Conservation (phyloP, 2,888 invertebrate species). For the Exephanes ischioxanthus region DNA sequence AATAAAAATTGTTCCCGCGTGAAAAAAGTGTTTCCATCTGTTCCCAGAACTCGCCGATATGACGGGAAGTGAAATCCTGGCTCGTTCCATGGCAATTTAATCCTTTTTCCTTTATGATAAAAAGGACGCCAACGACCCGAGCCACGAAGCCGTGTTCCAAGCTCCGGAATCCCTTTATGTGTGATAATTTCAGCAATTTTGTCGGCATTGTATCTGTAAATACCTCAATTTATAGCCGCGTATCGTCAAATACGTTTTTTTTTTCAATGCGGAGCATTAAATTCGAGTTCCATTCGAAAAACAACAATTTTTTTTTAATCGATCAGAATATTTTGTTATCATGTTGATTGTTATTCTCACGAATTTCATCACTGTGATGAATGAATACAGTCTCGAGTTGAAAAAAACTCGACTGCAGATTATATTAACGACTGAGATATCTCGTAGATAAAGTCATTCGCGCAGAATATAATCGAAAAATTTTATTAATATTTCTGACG, state of each 20-base stretch:
- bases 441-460: too few relatives aligned
- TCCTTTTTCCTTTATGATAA: not conserved
- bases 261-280: not conserved
- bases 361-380: not conserved
- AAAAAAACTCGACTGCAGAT: constrained; percentile 1
- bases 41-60: not conserved
- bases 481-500: too few relatives aligned
- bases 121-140: not conserved
- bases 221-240: not conserved
- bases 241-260: not conserved
- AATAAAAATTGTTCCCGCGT: not conserved
- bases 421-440: too few relatives aligned
- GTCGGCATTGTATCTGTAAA: not conserved
- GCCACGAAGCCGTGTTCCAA: not conserved
- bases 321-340: too few relatives aligned
- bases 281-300: not conserved
- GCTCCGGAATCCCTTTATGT: not conserved
- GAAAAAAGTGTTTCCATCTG: not conserved
- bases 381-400: not conserved
- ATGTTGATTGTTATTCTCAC: not conserved
- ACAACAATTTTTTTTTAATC: too few relatives aligned
- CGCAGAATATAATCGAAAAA: too few relatives aligned
- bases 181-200: not conserved
- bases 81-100: not conserved
- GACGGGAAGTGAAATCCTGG: not conserved